Base-by-base conservation (phyloP, 1,140 invertebrate genomes). In the Pseudomyrmex pallidus region DNA sequence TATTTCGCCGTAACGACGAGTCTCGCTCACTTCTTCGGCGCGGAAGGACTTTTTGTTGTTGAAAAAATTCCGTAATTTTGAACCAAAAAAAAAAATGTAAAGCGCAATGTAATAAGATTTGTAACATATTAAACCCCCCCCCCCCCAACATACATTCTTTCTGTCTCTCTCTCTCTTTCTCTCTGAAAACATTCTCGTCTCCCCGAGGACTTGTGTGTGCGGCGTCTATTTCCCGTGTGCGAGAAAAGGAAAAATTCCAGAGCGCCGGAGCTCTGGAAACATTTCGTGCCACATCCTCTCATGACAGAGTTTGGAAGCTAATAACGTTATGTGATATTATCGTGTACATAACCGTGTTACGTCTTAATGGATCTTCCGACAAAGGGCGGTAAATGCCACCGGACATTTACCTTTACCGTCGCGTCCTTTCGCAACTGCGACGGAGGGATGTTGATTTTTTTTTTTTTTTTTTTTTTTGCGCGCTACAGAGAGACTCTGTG, bases 321-420 rank as follows among this genome's bases (percentile, higher is more conserved):
- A 80, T 48, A 72, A n/a, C 44, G 66, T 80, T 80, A 70, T 12
- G 66, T 56, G 76, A 80, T 80, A 80, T 66, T 78, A 59, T 17
- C 66, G n/a, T 67, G 56, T 80, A 35, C 35, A 35, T 35, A 80
- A 80, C 44, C 35, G 7, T 50, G 25, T 80, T 80, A 80, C 46
- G 20, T 80, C 66, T 80, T 80, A 59, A 80, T 80, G 66, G 76
- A 80, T 80, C 76, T 80, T 80, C 72, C 66, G 76, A 80, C 76
- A 80, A 80, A 80, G 76, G 20, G 1, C 44, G 4, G 22, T 35
- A 80, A 80, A 80, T 80, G 76, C 66, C 66, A 3, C 15, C 17
- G 66, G 66, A 72, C 76, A 72, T 46, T 70, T 80, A 59, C 76
- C 20, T 25, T 12, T 57, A 44, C 54, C 54, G 8, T 56, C 20